phyloP scores from a whole-genome alignment of 2,888 invertebrate genomes.

The Lycophotia porphyrea region DNA sequence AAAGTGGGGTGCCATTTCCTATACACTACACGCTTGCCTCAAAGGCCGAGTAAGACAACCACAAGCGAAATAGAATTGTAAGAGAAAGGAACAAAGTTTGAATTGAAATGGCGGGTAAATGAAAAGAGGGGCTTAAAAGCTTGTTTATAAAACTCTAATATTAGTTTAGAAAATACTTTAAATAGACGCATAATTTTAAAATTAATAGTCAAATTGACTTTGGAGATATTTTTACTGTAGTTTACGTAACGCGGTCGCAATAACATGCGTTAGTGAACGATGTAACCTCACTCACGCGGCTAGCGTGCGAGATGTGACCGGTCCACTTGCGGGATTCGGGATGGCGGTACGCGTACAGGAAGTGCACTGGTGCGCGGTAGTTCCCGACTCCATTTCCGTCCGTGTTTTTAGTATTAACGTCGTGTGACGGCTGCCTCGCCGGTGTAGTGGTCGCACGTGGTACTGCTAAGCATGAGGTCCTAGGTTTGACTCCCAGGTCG shows the following conservation, averaged over 20 bases:
- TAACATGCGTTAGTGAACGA: background rate
- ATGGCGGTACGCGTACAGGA: background rate
- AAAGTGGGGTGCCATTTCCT: conserved; percentile 66
- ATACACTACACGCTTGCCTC: conserved; percentile 38
- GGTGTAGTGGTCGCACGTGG: background rate
- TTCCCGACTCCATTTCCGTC: background rate
- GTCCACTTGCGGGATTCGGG: background rate
- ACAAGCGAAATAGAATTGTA: conserved; percentile 28
- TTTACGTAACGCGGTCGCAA: conserved; percentile 52
- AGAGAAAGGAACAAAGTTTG: background rate
- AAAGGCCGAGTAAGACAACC: conserved; percentile 32
- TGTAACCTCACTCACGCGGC: conserved; percentile 1
- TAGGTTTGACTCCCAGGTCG: background rate
- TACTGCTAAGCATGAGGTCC: no score
- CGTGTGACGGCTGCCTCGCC: background rate
- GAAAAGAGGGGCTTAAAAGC: conserved; percentile 40
- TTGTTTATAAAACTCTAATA: conserved; percentile 44
- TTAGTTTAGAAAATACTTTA: conserved; percentile 66
- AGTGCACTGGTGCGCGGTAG: background rate
- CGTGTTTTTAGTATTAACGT: no score
- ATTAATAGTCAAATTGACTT: conserved; percentile 62
- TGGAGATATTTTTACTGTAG: conserved; percentile 58
- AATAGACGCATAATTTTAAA: conserved; percentile 57
- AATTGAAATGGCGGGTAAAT: background rate
- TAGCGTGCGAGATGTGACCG: background rate